A percentile compares a stretch with the other conserved stretches of the same genome.
Conservation (phyloP, 2,888 invertebrate genomes). For the Pterobdella sp. region DNA sequence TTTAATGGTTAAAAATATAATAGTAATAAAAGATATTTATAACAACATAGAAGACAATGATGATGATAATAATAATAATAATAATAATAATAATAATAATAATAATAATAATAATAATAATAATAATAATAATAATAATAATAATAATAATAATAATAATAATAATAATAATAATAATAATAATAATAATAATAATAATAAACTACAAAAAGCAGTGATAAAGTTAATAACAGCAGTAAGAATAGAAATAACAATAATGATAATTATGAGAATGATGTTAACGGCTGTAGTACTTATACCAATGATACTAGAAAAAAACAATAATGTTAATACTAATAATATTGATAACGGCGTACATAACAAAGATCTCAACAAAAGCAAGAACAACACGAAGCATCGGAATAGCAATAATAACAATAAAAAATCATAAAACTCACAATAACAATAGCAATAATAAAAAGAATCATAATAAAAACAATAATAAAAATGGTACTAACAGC, state of each 20-base stretch:
- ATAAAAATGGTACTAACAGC: too few species aligned
- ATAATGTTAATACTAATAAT: too few species aligned
- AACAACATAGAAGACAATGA: background rate
- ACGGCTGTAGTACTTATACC: too few species aligned
- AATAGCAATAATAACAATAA: too few species aligned
- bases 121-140: constrained; percentile 1
- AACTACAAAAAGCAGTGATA: background rate
- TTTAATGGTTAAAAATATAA: background rate
- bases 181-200: constrained; percentile 1
- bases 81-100: constrained; percentile 1
- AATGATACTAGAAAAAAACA: too few species aligned
- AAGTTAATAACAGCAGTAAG: background rate
- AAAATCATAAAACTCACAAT: too few species aligned
- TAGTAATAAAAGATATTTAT: background rate
- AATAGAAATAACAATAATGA: background rate
- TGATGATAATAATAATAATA: background rate
- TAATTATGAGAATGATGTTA: too few species aligned
- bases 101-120: constrained; percentile 1
- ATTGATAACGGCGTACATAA: too few species aligned
- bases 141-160: constrained; percentile 1
- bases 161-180: constrained; percentile 1
- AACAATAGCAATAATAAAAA: too few species aligned
- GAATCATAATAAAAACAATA: too few species aligned
- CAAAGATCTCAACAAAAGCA: too few species aligned
- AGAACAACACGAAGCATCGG: too few species aligned